Percentiles rank a stretch among this genome's conserved stretches.
Conservation (phyloP, 2,888 invertebrate genomes). For the Troilus luridus region DNA sequence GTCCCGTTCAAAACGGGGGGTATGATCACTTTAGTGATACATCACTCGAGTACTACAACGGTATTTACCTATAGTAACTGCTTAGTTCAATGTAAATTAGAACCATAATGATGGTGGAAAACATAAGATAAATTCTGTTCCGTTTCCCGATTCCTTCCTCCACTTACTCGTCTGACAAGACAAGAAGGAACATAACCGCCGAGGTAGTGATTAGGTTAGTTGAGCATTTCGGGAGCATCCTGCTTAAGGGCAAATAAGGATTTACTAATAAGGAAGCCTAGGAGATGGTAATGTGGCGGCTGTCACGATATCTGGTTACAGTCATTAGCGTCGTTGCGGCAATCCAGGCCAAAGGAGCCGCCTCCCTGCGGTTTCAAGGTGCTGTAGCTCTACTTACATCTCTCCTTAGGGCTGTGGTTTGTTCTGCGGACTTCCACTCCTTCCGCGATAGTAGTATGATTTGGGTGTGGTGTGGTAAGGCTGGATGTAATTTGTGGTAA, state of each 20-base stretch:
- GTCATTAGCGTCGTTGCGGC: constrained; percentile 35
- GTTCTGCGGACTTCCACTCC: not conserved
- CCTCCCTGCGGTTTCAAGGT: not conserved
- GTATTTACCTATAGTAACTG: too few species aligned
- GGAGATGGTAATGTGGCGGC: constrained; percentile 42
- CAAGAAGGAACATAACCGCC: not conserved
- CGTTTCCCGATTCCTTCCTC: not conserved
- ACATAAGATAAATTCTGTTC: not conserved
- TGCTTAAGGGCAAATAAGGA: constrained; percentile 39
- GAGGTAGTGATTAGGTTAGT: constrained; percentile 27
- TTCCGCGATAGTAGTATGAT: too few species aligned
- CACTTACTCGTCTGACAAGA: not conserved
- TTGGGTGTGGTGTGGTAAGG: too few species aligned
- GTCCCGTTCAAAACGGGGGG: too few species aligned
- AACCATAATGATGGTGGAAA: too few species aligned
- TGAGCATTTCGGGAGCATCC: constrained; percentile 34
- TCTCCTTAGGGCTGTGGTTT: not conserved
- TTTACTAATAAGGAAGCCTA: constrained; percentile 44
- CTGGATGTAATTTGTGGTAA: not conserved
- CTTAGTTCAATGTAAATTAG: too few species aligned
- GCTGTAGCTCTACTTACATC: not conserved
- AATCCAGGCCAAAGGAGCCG: not conserved
- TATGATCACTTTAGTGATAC: too few species aligned
- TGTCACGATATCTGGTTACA: constrained; percentile 47
- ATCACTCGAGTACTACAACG: too few species aligned